Conservation (phyloP, 2,888 invertebrate genomes). For the Dryocosmus kuriphilus region DNA sequence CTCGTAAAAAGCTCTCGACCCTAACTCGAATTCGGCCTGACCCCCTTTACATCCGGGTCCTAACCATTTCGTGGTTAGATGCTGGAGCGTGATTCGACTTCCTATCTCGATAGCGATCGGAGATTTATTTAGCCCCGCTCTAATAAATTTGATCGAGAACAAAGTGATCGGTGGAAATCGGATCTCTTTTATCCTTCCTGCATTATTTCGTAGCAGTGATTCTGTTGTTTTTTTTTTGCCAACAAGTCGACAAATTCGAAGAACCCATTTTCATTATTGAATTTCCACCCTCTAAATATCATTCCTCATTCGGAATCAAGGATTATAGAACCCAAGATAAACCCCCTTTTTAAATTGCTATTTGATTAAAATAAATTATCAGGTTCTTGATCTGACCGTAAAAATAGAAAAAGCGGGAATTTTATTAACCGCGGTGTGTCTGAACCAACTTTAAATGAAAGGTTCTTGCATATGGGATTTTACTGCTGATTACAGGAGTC, state of each 20-base stretch:
- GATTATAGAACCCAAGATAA: neutral
- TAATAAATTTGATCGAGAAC: conserved; percentile 35
- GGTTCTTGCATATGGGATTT: too few species aligned
- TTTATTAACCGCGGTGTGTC: too few species aligned
- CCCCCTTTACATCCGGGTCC: conserved; percentile 7
- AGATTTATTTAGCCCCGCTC: conserved; percentile 27
- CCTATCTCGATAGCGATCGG: conserved; percentile 36
- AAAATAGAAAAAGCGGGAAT: too few species aligned
- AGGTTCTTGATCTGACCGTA: too few species aligned
- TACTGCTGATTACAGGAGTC: too few species aligned
- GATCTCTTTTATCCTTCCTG: conserved; percentile 20
- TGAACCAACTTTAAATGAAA: too few species aligned
- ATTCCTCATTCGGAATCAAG: neutral
- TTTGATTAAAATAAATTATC: neutral
- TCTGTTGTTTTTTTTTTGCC: neutral
- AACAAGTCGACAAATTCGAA: conserved; percentile 27
- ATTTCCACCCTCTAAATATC: neutral
- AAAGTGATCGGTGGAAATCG: conserved; percentile 17
- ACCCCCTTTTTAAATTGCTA: neutral
- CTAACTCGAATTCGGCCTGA: neutral
- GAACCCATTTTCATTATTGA: conserved; percentile 12
- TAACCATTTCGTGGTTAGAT: conserved; percentile 35
- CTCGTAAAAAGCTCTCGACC: neutral
- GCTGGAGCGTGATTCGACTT: conserved; percentile 34
- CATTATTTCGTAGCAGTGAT: conserved; percentile 27